These are phyloP conservation scores for Montipora capitata DNA, from an alignment of 92 coral and sea anemone species.

Conservation along the genomic window DNA sequence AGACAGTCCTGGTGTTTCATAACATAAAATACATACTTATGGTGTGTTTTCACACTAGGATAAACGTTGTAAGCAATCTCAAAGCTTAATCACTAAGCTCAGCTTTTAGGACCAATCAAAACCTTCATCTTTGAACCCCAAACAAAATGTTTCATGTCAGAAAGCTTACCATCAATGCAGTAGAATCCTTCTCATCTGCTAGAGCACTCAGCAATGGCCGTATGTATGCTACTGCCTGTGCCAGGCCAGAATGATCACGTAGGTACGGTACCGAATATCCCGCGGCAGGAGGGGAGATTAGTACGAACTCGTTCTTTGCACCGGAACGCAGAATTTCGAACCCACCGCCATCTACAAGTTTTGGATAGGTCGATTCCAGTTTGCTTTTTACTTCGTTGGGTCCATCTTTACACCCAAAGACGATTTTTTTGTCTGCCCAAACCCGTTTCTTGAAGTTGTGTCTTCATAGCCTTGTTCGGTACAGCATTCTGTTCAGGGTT, in stretches of 20 bases:
- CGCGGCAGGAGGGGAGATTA: not conserved
- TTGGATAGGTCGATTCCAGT: conserved; percentile 9
- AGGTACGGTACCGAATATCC: not conserved
- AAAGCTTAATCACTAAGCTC: too few species aligned
- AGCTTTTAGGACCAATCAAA: too few species aligned
- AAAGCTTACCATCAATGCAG: not conserved
- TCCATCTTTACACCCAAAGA: conserved; percentile 12
- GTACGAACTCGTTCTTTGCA: not conserved
- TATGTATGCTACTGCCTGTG: not conserved
- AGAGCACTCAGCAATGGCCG: not conserved
- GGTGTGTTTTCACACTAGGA: too few species aligned
- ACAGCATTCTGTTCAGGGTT: conserved; percentile 11
- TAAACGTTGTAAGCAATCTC: too few species aligned
- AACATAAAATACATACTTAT: too few species aligned
- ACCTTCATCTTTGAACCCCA: not conserved
- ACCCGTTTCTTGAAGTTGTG: conserved; percentile 20
- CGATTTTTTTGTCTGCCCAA: conserved; percentile 51
- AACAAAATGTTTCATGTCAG: not conserved
- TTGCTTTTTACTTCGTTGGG: not conserved
- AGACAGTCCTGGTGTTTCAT: too few species aligned
- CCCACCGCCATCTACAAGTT: conserved; percentile 7
- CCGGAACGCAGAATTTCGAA: conserved; percentile 7
- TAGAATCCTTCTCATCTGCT: too few species aligned
- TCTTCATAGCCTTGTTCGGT: conserved; percentile 44
- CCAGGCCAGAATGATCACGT: not conserved